Conservation (phyloP, 2,797 vertebrate species). For the Buphagus erythrorhynchus region DNA sequence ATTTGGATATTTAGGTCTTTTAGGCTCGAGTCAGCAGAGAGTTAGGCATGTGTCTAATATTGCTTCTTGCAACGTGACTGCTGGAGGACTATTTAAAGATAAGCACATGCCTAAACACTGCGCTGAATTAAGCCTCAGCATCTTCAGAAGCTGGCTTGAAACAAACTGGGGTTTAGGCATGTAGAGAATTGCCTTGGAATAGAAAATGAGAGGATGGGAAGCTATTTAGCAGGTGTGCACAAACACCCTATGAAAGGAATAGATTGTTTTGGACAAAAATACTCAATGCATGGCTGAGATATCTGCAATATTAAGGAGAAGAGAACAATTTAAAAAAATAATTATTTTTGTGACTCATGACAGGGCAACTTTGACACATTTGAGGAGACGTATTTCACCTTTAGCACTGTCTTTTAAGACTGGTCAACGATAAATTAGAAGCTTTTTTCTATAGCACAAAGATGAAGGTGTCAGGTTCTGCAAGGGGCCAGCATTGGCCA, state of each 20-base stretch:
- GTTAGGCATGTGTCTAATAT: slow-evolving; percentile 10
- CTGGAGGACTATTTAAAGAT: slow-evolving; percentile 32
- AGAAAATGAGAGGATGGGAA: neutral
- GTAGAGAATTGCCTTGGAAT: neutral
- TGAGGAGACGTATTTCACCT: neutral
- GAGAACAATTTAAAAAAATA: neutral
- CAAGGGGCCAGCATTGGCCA: neutral
- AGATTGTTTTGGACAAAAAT: slow-evolving; percentile 40
- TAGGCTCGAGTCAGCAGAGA: slow-evolving; percentile 27
- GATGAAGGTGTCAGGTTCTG: neutral
- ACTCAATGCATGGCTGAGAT: neutral
- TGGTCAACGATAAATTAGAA: neutral
- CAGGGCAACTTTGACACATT: neutral
- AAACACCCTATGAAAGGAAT: neutral
- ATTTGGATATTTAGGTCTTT: slow-evolving; percentile 14
- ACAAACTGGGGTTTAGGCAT: neutral
- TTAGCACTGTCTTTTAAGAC: neutral
- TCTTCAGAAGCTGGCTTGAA: neutral
- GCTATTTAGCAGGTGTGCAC: slow-evolving; percentile 20
- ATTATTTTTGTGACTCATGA: neutral
- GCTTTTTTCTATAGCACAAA: neutral
- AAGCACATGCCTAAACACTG: neutral
- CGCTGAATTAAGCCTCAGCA: neutral
- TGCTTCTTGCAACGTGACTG: neutral
- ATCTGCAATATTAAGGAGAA: slow-evolving; percentile 42